These are phyloP conservation scores for Apostichopus japonicus DNA, from an alignment of 35 echinoderm and acorn worm species.

Conservation along the genomic window DNA sequence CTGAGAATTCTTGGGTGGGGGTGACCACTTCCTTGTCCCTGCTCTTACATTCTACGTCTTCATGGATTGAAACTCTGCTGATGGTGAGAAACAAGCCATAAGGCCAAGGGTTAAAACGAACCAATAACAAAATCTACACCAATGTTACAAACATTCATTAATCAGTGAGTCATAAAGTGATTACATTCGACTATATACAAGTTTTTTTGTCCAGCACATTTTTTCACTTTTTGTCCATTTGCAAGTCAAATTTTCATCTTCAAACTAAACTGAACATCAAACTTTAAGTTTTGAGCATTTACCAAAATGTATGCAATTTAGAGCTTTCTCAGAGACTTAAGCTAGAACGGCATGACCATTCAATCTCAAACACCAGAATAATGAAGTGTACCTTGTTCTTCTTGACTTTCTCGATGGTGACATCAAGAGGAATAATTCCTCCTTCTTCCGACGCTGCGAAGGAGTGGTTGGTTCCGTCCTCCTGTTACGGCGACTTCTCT, in stretches of 20 bases:
- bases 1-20: conserved; percentile 35
- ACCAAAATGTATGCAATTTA: too few species aligned
- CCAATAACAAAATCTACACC: background rate
- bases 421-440: conserved; percentile 69
- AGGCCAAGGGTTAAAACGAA: background rate
- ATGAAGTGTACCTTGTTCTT: conserved; percentile 20
- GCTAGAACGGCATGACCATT: too few species aligned
- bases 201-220: too few species aligned
- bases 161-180: too few species aligned
- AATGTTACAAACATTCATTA: too few species aligned
- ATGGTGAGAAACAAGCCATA: background rate
- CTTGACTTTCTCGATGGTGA: conserved; percentile 85
- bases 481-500: conserved; percentile 19
- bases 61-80: conserved; percentile 25
- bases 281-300: too few species aligned
- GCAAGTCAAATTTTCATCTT: too few species aligned
- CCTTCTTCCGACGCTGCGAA: conserved; percentile 43
- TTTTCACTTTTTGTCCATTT: too few species aligned
- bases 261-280: too few species aligned
- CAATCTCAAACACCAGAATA: background rate
- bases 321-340: too few species aligned
- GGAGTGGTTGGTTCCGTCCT: conserved; percentile 13
- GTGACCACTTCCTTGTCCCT: background rate
- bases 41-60: background rate
- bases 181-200: too few species aligned